Base-by-base conservation (phyloP, 2,888 invertebrate species). In the Muschampia plurimacula region DNA sequence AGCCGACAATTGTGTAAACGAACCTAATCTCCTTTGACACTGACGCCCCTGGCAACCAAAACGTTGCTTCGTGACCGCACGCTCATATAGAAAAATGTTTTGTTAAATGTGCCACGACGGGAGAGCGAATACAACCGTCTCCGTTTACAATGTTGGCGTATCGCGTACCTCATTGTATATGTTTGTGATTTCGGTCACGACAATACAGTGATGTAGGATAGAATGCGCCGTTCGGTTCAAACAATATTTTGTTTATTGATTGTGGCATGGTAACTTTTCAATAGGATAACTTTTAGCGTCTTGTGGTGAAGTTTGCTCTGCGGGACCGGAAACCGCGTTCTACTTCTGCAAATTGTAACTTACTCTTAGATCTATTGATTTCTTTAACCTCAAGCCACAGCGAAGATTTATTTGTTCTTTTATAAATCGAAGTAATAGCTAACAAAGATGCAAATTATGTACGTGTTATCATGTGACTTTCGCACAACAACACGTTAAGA, bases 11-110 rank as follows among this genome's bases (percentile, higher is more conserved):
- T 86, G 84, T 86, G 87, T 86, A 87, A 90, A 88, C 88, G 88
- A 89, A 90, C 89, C 90, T 89, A 89, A 92, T 91, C 92, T 90
- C 89, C 91, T 92, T 91, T 92, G 92, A 90, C 88, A 84, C 81
- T 79, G 82, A 32, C 52, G 67, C 78, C 81, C 78, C 80, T 79
- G 79, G 78, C 77, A 79, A 78, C 78, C 76, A 76, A 75, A 75
- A 82, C 80, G 80, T 80, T 80, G 84, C 83, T 82, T 81, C 82
- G 84, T 83, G 84, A 83, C 87, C 83, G 82, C 83, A 81, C 68
- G 55, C 69, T 64, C 70, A 69, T 69, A 75, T 74, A 71, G 66
- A 69, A 74, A 75, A 77, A 76, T 77, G 73, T 77, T 78, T 73
- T 74, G 73, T 59, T 72, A 73, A 77, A 71, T 69, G 67, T 60